A percentile compares a stretch with the other conserved stretches of the same genome.
Conservation (phyloP, 2,888 invertebrate genomes). For the Aromia moschata region DNA sequence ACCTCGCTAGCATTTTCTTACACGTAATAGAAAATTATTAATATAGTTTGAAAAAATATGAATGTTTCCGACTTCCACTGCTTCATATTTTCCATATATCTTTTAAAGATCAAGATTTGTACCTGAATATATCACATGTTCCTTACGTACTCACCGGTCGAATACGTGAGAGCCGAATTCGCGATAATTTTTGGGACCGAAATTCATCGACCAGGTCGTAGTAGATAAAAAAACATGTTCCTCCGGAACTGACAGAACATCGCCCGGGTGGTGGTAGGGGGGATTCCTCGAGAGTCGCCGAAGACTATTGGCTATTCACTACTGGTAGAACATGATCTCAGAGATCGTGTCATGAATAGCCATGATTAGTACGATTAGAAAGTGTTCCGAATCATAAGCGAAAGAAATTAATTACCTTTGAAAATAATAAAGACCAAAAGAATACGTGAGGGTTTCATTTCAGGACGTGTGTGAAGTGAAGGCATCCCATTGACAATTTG, state of each 20-base stretch:
- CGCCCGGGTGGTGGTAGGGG: too few species aligned
- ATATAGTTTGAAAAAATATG: constrained; percentile 37
- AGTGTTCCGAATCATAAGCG: too few species aligned
- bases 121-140: constrained; percentile 41
- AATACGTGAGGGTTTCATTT: too few species aligned
- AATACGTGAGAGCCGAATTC: constrained; percentile 11
- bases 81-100: constrained; percentile 30
- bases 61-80: constrained; percentile 42
- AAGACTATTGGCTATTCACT: too few species aligned
- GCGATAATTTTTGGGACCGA: constrained; percentile 24
- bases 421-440: too few species aligned
- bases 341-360: too few species aligned
- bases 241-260: constrained; percentile 27
- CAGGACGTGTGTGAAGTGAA: too few species aligned
- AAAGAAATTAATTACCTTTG: too few species aligned
- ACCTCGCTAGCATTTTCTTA: constrained; percentile 6
- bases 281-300: too few species aligned
- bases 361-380: too few species aligned
- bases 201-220: constrained; percentile 32
- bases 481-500: too few species aligned
- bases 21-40: constrained; percentile 17
- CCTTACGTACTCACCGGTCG: constrained; percentile 34
- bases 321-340: too few species aligned
- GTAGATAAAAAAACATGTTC: constrained; percentile 37
- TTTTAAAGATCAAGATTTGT: constrained; percentile 39